A percentile compares a stretch with the other conserved stretches of the same genome.
Conservation (phyloP, 2,888 invertebrate species). For the Troilus luridus region DNA sequence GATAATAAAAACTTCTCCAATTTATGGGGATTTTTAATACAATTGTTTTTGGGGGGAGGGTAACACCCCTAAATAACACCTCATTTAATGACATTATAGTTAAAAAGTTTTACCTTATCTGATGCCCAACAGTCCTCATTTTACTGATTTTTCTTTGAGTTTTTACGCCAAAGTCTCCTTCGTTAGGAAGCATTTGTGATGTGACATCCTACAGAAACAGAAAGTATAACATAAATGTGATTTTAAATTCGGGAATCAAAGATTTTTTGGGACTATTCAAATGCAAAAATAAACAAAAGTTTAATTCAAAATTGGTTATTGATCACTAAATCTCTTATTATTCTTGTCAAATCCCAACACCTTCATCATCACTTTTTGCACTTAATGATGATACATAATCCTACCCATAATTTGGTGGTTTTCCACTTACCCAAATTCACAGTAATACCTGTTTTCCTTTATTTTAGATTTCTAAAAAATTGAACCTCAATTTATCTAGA, state of each 20-base stretch:
- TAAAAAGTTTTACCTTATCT: conserved; percentile 75
- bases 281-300: background rate
- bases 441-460: too few species aligned
- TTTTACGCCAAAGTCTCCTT: conserved; percentile 68
- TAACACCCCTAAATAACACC: background rate
- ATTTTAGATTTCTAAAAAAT: too few species aligned
- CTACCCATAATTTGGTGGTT: too few species aligned
- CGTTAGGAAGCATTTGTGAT: conserved; percentile 76
- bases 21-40: too few species aligned
- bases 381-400: too few species aligned
- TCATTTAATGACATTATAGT: background rate
- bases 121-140: conserved; percentile 81
- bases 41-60: too few species aligned
- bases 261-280: background rate
- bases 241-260: background rate
- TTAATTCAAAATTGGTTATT: background rate
- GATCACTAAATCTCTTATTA: too few species aligned
- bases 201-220: conserved; percentile 73
- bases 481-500: too few species aligned
- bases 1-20: too few species aligned
- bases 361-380: too few species aligned
- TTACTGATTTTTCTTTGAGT: conserved; percentile 75
- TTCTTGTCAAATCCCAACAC: too few species aligned
- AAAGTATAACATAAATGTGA: background rate
- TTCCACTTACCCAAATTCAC: too few species aligned